Percentiles rank a stretch among this genome's conserved stretches.
Conservation (phyloP, 2,113 vertebrate genomes). For the Ardeotis arabs region DNA sequence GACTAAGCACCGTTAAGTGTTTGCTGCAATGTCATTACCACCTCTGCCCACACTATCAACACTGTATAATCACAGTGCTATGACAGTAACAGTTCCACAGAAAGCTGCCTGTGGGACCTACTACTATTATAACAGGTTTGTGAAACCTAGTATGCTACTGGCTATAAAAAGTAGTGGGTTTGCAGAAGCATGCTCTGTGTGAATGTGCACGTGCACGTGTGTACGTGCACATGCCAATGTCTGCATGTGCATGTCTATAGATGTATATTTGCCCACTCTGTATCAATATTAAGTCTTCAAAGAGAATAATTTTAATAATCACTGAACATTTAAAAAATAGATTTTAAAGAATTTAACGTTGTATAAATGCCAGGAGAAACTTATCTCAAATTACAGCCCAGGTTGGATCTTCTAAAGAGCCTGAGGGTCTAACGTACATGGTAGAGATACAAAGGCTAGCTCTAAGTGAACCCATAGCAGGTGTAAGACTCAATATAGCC, state of each 20-base stretch:
- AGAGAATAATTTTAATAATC: not conserved
- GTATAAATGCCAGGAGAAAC: not conserved
- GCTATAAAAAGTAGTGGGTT: not conserved
- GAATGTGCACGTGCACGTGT: fast-evolving
- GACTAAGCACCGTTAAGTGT: not conserved
- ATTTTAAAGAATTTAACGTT: not conserved
- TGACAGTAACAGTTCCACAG: not conserved
- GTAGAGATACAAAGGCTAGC: not conserved
- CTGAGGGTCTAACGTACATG: not conserved
- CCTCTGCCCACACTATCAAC: slow-evolving; percentile 19
- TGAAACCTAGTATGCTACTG: not conserved
- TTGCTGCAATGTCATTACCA: slow-evolving; percentile 16
- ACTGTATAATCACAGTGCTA: not conserved
- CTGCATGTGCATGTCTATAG: fast-evolving
- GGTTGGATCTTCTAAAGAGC: not conserved
- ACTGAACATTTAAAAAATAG: not conserved
- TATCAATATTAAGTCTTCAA: not conserved
- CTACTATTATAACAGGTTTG: not conserved
- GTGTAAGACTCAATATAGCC: not conserved
- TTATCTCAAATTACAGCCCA: not conserved
- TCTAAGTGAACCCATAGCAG: not conserved
- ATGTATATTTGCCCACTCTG: not conserved
- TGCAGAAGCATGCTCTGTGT: not conserved
- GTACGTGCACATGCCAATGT: not conserved
- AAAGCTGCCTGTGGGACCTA: not conserved